Conservation (phyloP, 2,797 vertebrate species). For the Rhynchonycteris naso region DNA sequence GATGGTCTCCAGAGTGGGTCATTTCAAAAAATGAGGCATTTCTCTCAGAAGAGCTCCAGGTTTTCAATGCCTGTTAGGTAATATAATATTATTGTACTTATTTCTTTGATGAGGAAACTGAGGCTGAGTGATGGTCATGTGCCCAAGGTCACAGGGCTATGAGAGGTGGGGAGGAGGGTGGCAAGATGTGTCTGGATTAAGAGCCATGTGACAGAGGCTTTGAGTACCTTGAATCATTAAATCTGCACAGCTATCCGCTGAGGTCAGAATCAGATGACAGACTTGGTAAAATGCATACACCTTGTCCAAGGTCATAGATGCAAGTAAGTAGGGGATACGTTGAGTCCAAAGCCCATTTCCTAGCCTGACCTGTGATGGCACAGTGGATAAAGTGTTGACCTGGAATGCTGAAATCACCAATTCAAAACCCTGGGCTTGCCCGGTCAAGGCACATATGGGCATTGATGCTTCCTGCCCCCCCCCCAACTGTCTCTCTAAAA, state of each 20-base stretch:
- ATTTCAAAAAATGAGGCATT: not conserved
- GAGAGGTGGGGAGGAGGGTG: not conserved
- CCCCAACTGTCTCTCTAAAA: no score
- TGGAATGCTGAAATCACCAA: no score
- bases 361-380: no score
- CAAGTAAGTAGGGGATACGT: not conserved
- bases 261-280: not conserved
- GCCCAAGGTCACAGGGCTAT: not conserved
- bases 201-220: not conserved
- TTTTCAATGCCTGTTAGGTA: not conserved
- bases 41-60: not conserved
- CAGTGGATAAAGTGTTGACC: no score
- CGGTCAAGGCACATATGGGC: no score
- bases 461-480: no score
- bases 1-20: not conserved
- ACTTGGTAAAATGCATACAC: not conserved
- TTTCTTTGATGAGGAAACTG: not conserved
- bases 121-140: not conserved
- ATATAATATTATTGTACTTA: not conserved
- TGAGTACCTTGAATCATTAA: not conserved
- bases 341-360: not conserved
- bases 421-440: no score
- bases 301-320: not conserved
- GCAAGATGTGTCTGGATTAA: not conserved
- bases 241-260: not conserved